Percentiles rank a stretch among this genome's conserved stretches.
Evolutionary conservation across 2,888 invertebrate species (phyloP).

Genomic region (Agriopis aurantiaria): DNA sequence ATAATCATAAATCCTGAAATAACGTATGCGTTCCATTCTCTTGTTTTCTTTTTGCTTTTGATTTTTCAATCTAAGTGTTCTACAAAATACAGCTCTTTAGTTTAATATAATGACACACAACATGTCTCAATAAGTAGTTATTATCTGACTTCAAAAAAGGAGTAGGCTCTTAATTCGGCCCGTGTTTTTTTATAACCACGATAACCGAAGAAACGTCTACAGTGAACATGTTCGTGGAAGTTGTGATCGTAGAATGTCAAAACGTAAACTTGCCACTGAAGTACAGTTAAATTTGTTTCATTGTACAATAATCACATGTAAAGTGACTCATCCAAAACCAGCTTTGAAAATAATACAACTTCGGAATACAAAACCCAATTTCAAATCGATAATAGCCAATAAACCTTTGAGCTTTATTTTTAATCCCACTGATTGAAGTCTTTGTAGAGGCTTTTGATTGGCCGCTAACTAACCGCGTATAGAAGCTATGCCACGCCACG

Average conservation of each 20-base stretch:
- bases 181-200: neutral
- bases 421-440: neutral
- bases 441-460: neutral
- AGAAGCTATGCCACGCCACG: neutral
- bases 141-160: too few species aligned
- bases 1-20: too few species aligned
- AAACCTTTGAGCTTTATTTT: constrained; percentile 9
- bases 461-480: constrained; percentile 3
- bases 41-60: too few species aligned
- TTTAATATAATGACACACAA: too few species aligned
- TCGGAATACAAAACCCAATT: neutral
- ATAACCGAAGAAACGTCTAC: neutral
- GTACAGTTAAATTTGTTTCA: too few species aligned
- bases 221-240: neutral
- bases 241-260: neutral
- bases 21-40: too few species aligned
- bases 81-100: too few species aligned
- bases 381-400: neutral
- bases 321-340: neutral
- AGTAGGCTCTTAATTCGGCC: too few species aligned
- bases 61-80: too few species aligned
- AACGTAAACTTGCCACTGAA: too few species aligned
- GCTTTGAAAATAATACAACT: neutral
- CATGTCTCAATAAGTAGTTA: too few species aligned
- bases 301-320: too few species aligned